These are phyloP conservation scores for Matsumyia berberina DNA, from an alignment of 2,888 invertebrate genomes.

Conservation along the genomic window DNA sequence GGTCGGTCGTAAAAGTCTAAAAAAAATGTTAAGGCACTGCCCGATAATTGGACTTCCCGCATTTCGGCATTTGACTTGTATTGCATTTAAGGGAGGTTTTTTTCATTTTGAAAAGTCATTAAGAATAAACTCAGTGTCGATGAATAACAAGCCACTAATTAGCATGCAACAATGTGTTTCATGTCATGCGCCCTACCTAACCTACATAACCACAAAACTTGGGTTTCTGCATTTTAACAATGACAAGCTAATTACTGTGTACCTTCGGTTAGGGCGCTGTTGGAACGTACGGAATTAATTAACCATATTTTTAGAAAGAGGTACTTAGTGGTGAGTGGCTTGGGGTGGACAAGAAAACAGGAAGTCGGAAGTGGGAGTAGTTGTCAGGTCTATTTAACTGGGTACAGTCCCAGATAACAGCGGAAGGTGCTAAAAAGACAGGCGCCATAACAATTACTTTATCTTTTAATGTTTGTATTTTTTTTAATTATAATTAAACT, in stretches of 20 bases:
- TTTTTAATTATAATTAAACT: neutral
- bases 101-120: too few relatives aligned
- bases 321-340: too few relatives aligned
- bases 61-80: neutral
- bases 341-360: neutral
- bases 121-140: neutral
- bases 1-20: slow-evolving; percentile 1
- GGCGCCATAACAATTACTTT: neutral
- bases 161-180: slow-evolving; percentile 21
- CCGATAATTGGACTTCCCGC: slow-evolving; percentile 2
- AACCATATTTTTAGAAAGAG: slow-evolving; percentile 17
- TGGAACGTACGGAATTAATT: slow-evolving; percentile 26
- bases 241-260: slow-evolving; percentile 31
- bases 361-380: neutral
- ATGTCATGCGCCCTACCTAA: neutral
- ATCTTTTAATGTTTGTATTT: neutral
- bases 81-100: too few relatives aligned
- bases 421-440: neutral
- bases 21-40: slow-evolving; percentile 5
- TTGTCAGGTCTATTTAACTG: neutral
- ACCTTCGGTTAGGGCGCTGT: neutral
- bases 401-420: neutral
- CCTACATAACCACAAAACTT: neutral
- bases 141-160: slow-evolving; percentile 32
- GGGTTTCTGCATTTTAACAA: slow-evolving; percentile 37